Evolutionary conservation across 2,113 vertebrate genomes (phyloP).

Genomic region (Ctenomys sociabilis): DNA sequence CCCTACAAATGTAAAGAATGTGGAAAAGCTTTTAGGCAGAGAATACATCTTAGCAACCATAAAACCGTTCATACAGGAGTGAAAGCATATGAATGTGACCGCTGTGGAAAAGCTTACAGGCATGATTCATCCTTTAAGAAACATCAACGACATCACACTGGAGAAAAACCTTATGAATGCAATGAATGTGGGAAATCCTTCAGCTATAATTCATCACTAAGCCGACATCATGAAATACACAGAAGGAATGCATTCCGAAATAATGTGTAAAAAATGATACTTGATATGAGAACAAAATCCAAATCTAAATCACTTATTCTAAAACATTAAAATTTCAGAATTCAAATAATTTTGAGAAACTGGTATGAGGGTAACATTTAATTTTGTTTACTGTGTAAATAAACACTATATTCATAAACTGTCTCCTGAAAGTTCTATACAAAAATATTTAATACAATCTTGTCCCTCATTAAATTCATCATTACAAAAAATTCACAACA

Average conservation of each 20-base stretch:
- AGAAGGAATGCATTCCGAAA: conserved; percentile 59
- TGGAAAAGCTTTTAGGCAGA: conserved; percentile 80
- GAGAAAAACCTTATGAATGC: conserved; percentile 81
- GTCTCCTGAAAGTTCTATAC: neutral
- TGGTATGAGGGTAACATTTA: conserved; percentile 26
- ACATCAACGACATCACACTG: conserved; percentile 78
- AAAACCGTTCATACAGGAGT: conserved; percentile 80
- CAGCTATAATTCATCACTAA: conserved; percentile 80
- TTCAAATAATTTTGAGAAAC: conserved; percentile 26
- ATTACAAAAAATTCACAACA: conserved; percentile 35
- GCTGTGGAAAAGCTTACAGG: conserved; percentile 79
- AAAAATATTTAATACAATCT: conserved; percentile 57
- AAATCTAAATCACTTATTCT: conserved; percentile 11
- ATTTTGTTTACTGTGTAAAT: conserved; percentile 51
- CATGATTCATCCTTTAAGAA: conserved; percentile 80
- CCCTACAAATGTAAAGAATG: conserved; percentile 81
- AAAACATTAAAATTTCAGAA: conserved; percentile 49
- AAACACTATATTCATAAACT: neutral
- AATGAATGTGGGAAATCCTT: conserved; percentile 81
- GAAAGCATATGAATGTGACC: conserved; percentile 76
- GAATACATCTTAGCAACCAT: conserved; percentile 79
- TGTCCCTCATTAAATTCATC: conserved; percentile 54
- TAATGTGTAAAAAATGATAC: conserved; percentile 19
- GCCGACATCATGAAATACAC: conserved; percentile 79
- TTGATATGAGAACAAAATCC: neutral